These are phyloP conservation scores for Perca flavescens DNA, from an alignment of 2,113 vertebrate species.

Conservation along the genomic window DNA sequence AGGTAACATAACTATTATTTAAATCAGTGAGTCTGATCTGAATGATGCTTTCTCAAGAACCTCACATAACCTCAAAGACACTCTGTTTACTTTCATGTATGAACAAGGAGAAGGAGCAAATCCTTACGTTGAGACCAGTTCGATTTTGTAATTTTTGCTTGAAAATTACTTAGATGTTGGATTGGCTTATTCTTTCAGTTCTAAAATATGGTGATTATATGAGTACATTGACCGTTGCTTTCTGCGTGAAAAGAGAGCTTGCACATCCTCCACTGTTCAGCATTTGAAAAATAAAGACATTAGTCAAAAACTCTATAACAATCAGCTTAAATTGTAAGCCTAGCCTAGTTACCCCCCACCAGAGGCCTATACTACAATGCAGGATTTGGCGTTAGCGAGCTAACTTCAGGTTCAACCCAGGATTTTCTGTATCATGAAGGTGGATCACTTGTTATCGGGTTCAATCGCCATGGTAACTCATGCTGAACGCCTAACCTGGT, in stretches of 20 bases:
- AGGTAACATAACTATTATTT: neutral
- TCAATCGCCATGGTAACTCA: no score
- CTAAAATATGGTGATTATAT: neutral
- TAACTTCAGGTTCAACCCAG: no score
- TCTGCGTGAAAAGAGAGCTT: neutral
- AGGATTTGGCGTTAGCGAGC: no score
- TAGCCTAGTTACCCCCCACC: no score
- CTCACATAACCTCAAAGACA: neutral
- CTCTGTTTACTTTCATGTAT: neutral
- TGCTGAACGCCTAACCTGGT: no score
- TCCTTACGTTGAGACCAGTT: neutral
- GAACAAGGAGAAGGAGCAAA: neutral
- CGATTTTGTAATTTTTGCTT: neutral
- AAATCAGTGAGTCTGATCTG: no score
- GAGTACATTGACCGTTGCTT: neutral
- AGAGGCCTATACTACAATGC: no score
- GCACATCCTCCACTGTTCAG: neutral
- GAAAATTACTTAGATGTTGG: neutral
- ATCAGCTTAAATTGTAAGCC: neutral
- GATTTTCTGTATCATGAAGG: no score
- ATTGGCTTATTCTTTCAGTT: no score
- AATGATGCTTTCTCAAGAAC: no score
- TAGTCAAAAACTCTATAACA: neutral
- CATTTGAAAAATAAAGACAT: neutral
- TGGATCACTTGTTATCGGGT: no score